Percentiles rank a stretch among this genome's conserved stretches.
phyloP scores from a whole-genome alignment of 2,888 invertebrate species.

The Drosophila suboccidentalis region DNA sequence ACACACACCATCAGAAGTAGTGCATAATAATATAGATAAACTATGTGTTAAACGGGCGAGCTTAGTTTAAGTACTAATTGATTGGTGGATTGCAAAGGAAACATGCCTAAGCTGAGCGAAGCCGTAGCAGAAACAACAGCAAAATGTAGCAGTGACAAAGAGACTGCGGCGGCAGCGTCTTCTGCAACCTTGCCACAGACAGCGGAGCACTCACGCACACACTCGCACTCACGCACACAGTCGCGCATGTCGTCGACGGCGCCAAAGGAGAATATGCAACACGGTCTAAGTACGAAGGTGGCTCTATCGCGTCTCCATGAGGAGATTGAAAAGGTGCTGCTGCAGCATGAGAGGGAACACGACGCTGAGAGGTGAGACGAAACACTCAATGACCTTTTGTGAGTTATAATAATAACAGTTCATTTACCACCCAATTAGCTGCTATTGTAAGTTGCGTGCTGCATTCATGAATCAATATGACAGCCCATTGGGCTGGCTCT shows the following conservation, averaged over 20 bases:
- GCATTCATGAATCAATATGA: conserved; percentile 86
- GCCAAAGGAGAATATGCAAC: conserved; percentile 38
- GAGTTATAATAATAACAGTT: conserved; percentile 13
- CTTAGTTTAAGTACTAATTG: conserved; percentile 13
- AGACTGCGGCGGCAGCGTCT: conserved; percentile 27
- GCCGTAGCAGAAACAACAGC: conserved; percentile 13
- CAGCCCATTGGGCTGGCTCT: conserved; percentile 90
- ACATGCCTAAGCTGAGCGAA: conserved; percentile 32
- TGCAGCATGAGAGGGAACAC: conserved; percentile 88
- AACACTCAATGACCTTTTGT: conserved; percentile 36
- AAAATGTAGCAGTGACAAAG: conserved; percentile 45
- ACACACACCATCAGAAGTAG: conserved; percentile 25
- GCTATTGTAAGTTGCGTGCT: conserved; percentile 81
- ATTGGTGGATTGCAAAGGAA: conserved; percentile 20
- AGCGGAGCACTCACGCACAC: conserved; percentile 15
- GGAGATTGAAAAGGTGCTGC: conserved; percentile 89
- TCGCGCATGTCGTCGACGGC: conserved; percentile 11
- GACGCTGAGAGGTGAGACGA: conserved; percentile 86
- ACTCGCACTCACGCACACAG: conserved; percentile 6
- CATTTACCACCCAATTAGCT: conserved; percentile 70
- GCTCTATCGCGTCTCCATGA: conserved; percentile 90
- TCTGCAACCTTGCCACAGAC: conserved; percentile 35
- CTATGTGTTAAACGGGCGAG: conserved; percentile 35
- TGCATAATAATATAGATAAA: conserved; percentile 20
- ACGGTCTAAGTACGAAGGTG: conserved; percentile 86